phyloP scores from a whole-genome alignment of 53 echinoderm and acorn worm species.

The Astropecten irregularis region DNA sequence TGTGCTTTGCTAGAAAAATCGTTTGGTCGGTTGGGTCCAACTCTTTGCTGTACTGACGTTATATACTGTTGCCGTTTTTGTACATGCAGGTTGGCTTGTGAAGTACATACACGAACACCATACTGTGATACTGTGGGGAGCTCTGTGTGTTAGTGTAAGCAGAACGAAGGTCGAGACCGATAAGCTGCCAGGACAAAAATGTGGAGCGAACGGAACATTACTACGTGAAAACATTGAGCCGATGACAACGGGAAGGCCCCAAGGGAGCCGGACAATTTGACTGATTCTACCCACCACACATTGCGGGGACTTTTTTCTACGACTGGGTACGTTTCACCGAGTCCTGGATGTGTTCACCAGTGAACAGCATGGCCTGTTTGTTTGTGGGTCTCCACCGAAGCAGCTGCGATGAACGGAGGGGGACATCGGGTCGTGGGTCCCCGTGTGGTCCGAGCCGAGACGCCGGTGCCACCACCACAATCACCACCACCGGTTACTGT shows the following conservation, averaged over 20 bases:
- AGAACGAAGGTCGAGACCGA: conserved; percentile 53
- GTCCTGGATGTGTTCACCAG: no score
- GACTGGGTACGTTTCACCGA: neutral
- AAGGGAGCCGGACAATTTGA: conserved; percentile 1
- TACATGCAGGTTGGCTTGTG: conserved; percentile 32
- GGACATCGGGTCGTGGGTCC: neutral
- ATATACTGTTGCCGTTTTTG: conserved; percentile 34
- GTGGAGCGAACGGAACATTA: conserved; percentile 31
- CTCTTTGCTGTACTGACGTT: no score
- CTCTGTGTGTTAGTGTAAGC: conserved; percentile 36
- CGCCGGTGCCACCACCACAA: neutral
- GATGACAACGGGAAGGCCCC: conserved; percentile 25
- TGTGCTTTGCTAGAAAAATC: no score
- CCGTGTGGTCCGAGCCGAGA: neutral
- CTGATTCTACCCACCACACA: conserved; percentile 40
- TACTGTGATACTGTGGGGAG: conserved; percentile 23
- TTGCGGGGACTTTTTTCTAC: neutral
- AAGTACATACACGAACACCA: neutral
- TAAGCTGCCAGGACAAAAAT: conserved; percentile 42
- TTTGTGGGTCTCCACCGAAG: conserved; percentile 7
- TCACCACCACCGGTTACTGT: neutral
- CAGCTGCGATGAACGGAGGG: neutral
- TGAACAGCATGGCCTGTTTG: conserved; percentile 35
- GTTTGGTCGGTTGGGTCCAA: no score
- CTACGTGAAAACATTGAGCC: conserved; percentile 55